phyloP scores from a whole-genome alignment of 2,888 invertebrate genomes.

The Drosophila yooni region DNA sequence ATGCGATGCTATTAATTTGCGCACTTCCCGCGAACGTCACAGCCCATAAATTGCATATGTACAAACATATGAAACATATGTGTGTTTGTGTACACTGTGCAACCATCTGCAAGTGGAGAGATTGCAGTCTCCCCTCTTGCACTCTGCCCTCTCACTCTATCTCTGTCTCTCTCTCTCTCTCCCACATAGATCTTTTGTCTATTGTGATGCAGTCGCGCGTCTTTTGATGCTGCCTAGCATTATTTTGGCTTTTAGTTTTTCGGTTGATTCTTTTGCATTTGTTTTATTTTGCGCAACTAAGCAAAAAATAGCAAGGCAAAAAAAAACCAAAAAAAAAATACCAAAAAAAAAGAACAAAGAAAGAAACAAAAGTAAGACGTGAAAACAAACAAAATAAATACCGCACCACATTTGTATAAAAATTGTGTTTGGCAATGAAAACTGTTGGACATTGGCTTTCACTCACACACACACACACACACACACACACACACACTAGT shows the following conservation, averaged over 20 bases:
- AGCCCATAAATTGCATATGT: slow-evolving; percentile 2
- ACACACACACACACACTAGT: slow-evolving; percentile 3
- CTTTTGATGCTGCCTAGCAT: slow-evolving; percentile 48
- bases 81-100: not conserved
- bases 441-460: slow-evolving; percentile 58
- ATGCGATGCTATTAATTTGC: slow-evolving; percentile 12
- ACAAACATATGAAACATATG: not conserved
- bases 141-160: not conserved
- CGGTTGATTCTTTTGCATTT: slow-evolving; percentile 12
- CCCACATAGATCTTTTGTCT: slow-evolving; percentile 5
- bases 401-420: slow-evolving; percentile 61
- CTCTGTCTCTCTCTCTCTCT: not conserved
- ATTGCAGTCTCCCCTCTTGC: slow-evolving; percentile 1
- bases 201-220: slow-evolving; percentile 37
- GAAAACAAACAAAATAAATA: slow-evolving; percentile 27
- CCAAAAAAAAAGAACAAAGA: not conserved
- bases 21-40: slow-evolving; percentile 38
- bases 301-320: slow-evolving; percentile 31
- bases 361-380: not conserved
- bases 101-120: slow-evolving; percentile 20
- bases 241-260: slow-evolving; percentile 38
- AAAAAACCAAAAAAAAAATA: slow-evolving; percentile 1
- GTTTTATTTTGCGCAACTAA: slow-evolving; percentile 56
- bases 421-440: slow-evolving; percentile 75
- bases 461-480: slow-evolving; percentile 21